Conservation (phyloP, 2,888 invertebrate species). For the Amorpha juglandis region DNA sequence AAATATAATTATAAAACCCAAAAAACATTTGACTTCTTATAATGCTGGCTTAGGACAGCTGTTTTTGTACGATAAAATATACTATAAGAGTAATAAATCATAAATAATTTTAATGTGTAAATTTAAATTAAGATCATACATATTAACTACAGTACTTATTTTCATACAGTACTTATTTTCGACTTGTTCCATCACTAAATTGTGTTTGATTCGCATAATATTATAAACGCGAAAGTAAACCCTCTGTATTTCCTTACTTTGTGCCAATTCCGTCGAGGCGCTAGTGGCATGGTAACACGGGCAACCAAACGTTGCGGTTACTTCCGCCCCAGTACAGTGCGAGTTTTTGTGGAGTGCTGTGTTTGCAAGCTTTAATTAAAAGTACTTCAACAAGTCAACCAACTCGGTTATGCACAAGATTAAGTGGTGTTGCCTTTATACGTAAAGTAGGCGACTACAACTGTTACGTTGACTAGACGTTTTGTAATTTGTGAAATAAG, state of each 20-base stretch:
- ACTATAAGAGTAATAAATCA: too few relatives aligned
- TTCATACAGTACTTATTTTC: too few relatives aligned
- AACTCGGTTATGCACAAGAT: not conserved
- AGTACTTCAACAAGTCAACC: conserved; percentile 35
- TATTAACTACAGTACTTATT: too few relatives aligned
- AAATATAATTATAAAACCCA: too few relatives aligned
- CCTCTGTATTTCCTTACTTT: conserved; percentile 6
- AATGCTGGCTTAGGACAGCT: too few relatives aligned
- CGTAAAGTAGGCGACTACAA: not conserved
- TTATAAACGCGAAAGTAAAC: not conserved
- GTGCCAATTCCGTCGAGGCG: conserved; percentile 51
- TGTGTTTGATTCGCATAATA: not conserved
- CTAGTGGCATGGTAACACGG: conserved; percentile 36
- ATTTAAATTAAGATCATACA: too few relatives aligned
- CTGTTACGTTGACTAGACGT: not conserved
- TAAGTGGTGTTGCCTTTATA: not conserved
- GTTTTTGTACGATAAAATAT: too few relatives aligned
- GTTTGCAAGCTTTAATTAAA: conserved; percentile 50
- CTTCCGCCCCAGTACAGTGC: conserved; percentile 36
- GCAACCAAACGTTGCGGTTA: conserved; percentile 47
- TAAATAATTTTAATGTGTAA: too few relatives aligned
- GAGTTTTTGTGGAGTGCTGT: conserved; percentile 49
- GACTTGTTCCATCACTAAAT: not conserved
- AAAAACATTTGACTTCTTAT: too few relatives aligned
- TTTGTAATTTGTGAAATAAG: not conserved